phyloP scores from a whole-genome alignment of 2,113 vertebrate species.

The cat (Felis catus) region F.catus_Fca126_mat1.0 CM031414.1:65790501-65791000 shows the following conservation, averaged over 20 bases:
- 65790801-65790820: not conserved
- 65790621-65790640: not conserved
- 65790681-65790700: slow-evolving; percentile 5
- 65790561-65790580: not conserved
- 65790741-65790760: not conserved
- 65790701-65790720: not conserved
- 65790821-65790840: not conserved
- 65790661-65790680: not conserved
- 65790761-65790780: not conserved
- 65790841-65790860: not conserved
- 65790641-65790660: not conserved
- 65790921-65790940: not conserved
- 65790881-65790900: not conserved
- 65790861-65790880: not conserved
- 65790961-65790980: not conserved
- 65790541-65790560: not conserved
- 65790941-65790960: not conserved
- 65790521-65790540: not conserved
- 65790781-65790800: not conserved
- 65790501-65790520: not conserved
- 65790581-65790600: not conserved
- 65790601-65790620: not conserved
- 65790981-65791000: not conserved
- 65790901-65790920: not conserved
- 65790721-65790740: not conserved